A percentile compares a stretch with the other conserved stretches of the same genome.
Conservation (phyloP, 2,797 vertebrate genomes). For the Malacoraja senta region DNA sequence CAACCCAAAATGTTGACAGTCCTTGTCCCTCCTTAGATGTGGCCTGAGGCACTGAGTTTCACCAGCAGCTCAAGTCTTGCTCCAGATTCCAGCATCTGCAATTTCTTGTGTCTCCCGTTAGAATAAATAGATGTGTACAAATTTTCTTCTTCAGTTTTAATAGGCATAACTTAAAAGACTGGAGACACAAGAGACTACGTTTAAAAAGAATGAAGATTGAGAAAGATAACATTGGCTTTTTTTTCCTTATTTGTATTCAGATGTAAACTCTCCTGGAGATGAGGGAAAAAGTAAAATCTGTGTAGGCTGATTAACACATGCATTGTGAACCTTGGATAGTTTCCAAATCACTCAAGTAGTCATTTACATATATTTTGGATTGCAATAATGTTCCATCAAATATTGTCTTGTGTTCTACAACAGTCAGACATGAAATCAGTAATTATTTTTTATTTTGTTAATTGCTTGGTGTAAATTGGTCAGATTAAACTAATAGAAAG, state of each 20-base stretch:
- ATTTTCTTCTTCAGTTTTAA: neutral
- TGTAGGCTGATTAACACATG: too few relatives aligned
- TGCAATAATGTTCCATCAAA: neutral
- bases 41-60: too few relatives aligned
- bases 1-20: too few relatives aligned
- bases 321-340: neutral
- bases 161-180: neutral
- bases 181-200: neutral
- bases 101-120: too few relatives aligned
- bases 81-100: too few relatives aligned
- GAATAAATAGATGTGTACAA: neutral
- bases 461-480: neutral
- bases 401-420: neutral
- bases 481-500: neutral
- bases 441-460: neutral
- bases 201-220: neutral
- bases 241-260: neutral
- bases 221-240: neutral
- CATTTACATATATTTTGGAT: neutral
- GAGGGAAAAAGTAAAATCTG: neutral
- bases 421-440: too few relatives aligned
- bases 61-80: too few relatives aligned
- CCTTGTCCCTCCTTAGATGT: too few relatives aligned
- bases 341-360: neutral
- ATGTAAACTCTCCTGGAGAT: neutral